Percentiles rank a stretch among this genome's conserved stretches.
phyloP scores from a whole-genome alignment of 2,888 invertebrate genomes.

The Cepaea hortensis region DNA sequence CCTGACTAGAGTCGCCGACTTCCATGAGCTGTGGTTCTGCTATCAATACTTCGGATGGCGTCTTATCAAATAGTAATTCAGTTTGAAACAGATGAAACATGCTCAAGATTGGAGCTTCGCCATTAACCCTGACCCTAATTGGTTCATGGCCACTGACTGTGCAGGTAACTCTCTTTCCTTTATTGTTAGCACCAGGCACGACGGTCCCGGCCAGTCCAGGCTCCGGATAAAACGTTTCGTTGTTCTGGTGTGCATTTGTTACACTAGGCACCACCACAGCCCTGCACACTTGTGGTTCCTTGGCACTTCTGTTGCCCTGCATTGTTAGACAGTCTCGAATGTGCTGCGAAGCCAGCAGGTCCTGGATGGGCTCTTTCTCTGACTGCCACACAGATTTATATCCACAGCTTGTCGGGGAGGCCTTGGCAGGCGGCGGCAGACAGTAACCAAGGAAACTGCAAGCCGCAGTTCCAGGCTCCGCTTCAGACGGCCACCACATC shows the following conservation, averaged over 20 bases:
- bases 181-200: not conserved
- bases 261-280: not conserved
- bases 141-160: slow-evolving; percentile 7
- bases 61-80: not conserved
- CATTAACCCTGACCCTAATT: not conserved
- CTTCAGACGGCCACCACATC: slow-evolving; percentile 1
- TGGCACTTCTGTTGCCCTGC: not conserved
- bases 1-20: not conserved
- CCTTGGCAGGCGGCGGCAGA: too few species aligned
- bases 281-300: not conserved
- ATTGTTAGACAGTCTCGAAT: too few species aligned
- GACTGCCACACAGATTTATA: not conserved
- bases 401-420: not conserved
- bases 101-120: not conserved
- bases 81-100: not conserved
- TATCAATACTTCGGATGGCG: not conserved
- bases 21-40: not conserved
- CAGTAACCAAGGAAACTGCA: not conserved
- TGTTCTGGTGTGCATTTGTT: not conserved
- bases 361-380: not conserved
- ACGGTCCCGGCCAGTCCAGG: not conserved
- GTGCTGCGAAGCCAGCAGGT: too few species aligned
- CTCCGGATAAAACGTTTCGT: not conserved
- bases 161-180: not conserved
- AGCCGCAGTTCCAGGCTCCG: not conserved